These are phyloP conservation scores for Hyperoplus immaculatus DNA, from an alignment of 2,797 vertebrate genomes.

Conservation along the genomic window DNA sequence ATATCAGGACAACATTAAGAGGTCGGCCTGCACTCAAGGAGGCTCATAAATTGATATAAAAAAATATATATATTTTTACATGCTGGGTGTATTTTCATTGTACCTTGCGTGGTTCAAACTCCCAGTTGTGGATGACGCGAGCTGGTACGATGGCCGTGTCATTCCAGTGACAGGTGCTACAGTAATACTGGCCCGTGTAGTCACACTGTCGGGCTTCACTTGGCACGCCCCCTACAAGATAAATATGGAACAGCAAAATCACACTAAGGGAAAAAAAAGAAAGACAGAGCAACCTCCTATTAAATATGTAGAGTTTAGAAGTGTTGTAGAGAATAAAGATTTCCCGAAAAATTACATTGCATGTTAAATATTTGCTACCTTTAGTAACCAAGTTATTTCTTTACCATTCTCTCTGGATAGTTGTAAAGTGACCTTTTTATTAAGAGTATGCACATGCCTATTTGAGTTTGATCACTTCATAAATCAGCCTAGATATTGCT, in stretches of 20 bases:
- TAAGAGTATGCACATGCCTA: not conserved
- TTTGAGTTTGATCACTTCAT: not conserved
- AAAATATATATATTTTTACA: not conserved
- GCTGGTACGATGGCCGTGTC: conserved; percentile 93
- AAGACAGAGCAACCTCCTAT: not conserved
- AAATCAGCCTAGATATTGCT: not conserved
- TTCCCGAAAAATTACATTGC: not conserved
- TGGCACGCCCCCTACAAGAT: conserved; percentile 89
- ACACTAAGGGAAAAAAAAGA: conserved; percentile 21
- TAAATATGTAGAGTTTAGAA: not conserved
- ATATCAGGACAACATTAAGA: not conserved
- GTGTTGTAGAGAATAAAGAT: conserved; percentile 1
- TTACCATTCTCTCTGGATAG: not conserved
- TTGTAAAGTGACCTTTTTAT: not conserved
- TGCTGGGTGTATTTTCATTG: not conserved
- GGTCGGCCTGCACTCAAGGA: not conserved
- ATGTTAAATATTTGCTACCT: not conserved
- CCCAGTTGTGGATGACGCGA: conserved; percentile 98
- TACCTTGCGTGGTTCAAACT: conserved; percentile 96
- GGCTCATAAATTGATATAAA: not conserved
- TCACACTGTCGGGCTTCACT: conserved; percentile 96
- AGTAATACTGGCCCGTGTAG: conserved; percentile 98
- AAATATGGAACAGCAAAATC: conserved; percentile 24
- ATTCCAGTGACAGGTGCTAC: conserved; percentile 97
- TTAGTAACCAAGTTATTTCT: not conserved